A percentile compares a stretch with the other conserved stretches of the same genome.
phyloP scores from a whole-genome alignment of 2,888 invertebrate species.

The Drosophila pseudotakahashii region DNA sequence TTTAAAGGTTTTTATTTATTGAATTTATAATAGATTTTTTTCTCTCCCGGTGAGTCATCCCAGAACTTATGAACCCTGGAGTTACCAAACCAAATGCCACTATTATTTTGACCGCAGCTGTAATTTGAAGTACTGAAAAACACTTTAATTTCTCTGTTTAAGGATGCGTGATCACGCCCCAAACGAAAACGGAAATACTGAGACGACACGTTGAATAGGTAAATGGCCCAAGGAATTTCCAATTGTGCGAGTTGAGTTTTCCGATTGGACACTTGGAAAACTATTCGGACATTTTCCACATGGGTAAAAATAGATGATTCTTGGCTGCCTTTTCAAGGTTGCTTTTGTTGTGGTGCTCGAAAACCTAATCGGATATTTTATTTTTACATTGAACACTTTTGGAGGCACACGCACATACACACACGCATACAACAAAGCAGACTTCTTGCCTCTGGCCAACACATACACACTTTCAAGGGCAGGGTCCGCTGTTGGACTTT shows the following conservation, averaged over 20 bases:
- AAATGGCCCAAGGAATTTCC: conserved; percentile 48
- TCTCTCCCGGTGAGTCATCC: too few species aligned
- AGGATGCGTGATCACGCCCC: conserved; percentile 30
- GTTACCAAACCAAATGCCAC: not conserved
- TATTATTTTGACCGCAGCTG: conserved; percentile 6
- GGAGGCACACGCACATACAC: conserved; percentile 50
- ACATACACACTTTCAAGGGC: conserved; percentile 69
- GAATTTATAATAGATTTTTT: too few species aligned
- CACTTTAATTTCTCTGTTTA: conserved; percentile 9
- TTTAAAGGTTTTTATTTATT: too few species aligned
- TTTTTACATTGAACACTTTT: conserved; percentile 73
- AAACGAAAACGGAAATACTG: conserved; percentile 36
- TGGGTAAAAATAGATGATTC: conserved; percentile 61
- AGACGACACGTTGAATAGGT: conserved; percentile 30
- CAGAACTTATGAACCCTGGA: too few species aligned
- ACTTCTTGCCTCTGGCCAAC: conserved; percentile 18
- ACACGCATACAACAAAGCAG: conserved; percentile 25
- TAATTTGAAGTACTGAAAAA: conserved; percentile 33
- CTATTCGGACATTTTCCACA: conserved; percentile 58
- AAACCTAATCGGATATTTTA: conserved; percentile 68
- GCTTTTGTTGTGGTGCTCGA: conserved; percentile 58
- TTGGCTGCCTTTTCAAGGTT: conserved; percentile 71
- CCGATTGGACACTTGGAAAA: conserved; percentile 67
- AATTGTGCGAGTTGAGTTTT: conserved; percentile 57
- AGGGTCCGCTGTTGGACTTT: conserved; percentile 53